Evolutionary conservation across 2,113 vertebrate species (phyloP).

Genomic region (Neolamprologus sp.): DNA sequence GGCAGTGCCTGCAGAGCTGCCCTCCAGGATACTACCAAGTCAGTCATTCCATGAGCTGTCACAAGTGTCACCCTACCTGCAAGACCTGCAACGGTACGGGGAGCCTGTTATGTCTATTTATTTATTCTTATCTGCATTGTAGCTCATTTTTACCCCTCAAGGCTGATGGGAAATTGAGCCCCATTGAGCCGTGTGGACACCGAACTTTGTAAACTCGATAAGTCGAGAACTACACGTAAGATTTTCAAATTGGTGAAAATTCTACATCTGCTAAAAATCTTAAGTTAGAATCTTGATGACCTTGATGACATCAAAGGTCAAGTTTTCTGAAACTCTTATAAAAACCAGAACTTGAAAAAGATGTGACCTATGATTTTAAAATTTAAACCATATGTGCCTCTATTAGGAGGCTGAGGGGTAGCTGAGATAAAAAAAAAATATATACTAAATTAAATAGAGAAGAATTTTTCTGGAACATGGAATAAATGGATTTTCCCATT

Average conservation of each 20-base stretch:
- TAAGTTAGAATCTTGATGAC: not conserved
- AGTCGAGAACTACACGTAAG: not conserved
- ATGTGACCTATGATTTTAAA: not conserved
- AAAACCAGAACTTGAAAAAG: not conserved
- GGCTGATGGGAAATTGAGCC: not conserved
- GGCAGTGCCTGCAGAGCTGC: slow-evolving; percentile 73
- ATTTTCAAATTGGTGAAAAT: not conserved
- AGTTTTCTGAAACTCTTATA: not conserved
- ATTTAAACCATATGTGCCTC: not conserved
- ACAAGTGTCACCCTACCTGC: slow-evolving; percentile 83
- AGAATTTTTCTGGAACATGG: not conserved
- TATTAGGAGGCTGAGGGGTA: not conserved
- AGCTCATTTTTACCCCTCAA: not conserved
- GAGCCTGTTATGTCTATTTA: not conserved
- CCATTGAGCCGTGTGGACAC: not conserved
- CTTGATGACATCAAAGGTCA: not conserved
- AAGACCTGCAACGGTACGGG: slow-evolving; percentile 75
- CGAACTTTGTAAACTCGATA: not conserved
- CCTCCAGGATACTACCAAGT: slow-evolving; percentile 74
- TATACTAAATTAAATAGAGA: not conserved
- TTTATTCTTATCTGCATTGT: not conserved
- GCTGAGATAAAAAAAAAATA: not conserved
- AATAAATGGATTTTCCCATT: not conserved
- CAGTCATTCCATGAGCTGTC: slow-evolving; percentile 56
- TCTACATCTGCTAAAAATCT: not conserved